Conservation (phyloP, 2,888 invertebrate species). For the Hedychridium roseum region DNA sequence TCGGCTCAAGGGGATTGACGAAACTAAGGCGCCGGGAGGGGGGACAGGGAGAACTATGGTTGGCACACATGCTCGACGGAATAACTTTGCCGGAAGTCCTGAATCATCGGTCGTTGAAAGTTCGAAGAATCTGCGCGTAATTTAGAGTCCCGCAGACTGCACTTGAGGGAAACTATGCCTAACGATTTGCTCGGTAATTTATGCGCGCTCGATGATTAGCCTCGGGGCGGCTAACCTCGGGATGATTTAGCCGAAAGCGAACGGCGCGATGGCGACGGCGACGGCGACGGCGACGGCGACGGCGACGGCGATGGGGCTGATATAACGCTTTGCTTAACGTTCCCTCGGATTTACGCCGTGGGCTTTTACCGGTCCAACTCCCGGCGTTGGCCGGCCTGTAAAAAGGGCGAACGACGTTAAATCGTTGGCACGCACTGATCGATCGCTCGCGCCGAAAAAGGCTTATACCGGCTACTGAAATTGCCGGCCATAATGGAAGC, state of each 20-base stretch:
- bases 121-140: slow-evolving; percentile 52
- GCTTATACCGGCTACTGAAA: slow-evolving; percentile 19
- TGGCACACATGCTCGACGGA: no score
- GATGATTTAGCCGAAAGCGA: neutral
- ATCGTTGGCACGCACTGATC: slow-evolving; percentile 22
- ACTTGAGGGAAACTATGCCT: slow-evolving; percentile 35
- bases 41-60: no score
- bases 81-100: slow-evolving; percentile 49
- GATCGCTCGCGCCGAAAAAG: slow-evolving; percentile 18
- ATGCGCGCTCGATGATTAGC: slow-evolving; percentile 36
- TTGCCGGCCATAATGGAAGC: slow-evolving; percentile 28
- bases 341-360: neutral
- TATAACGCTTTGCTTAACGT: no score
- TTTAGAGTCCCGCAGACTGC: slow-evolving; percentile 26
- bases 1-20: no score
- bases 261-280: neutral
- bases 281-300: neutral
- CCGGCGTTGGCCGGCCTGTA: neutral
- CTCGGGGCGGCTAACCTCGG: neutral
- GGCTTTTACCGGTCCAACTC: neutral
- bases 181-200: slow-evolving; percentile 47
- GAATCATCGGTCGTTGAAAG: slow-evolving; percentile 52
- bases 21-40: no score
- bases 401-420: slow-evolving; percentile 20
- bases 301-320: neutral